Evolutionary conservation across 2,797 vertebrate genomes (phyloP).

Genomic region (Meriones psammophilus): DNA sequence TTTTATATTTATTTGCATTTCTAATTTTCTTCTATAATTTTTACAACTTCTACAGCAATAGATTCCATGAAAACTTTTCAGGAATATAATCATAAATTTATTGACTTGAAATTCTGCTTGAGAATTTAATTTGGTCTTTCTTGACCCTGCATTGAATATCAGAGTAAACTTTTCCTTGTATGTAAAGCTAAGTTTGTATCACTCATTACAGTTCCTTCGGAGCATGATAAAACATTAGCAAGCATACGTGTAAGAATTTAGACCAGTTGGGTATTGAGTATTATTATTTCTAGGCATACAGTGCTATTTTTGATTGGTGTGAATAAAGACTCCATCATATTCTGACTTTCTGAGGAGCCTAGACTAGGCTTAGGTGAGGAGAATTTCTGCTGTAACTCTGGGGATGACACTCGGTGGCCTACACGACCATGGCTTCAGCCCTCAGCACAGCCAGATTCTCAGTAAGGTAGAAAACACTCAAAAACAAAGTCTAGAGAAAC

Average conservation of each 20-base stretch:
- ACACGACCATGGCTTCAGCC: not conserved
- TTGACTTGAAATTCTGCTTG: not conserved
- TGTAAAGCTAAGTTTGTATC: not conserved
- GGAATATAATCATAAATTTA: conserved; percentile 49
- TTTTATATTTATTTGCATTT: not conserved
- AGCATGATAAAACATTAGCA: not conserved
- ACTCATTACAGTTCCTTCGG: not conserved
- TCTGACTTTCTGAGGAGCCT: not conserved
- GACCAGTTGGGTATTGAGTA: not conserved
- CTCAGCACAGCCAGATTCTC: not conserved
- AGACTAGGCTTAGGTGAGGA: not conserved
- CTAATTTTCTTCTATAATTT: conserved; percentile 35
- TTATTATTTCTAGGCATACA: not conserved
- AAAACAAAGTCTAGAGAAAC: not conserved
- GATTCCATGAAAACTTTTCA: conserved; percentile 53
- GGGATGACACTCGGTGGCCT: not conserved
- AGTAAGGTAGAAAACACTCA: not conserved
- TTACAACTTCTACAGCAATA: not conserved
- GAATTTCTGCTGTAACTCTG: not conserved
- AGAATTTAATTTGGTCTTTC: conserved; percentile 20
- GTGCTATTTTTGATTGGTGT: not conserved
- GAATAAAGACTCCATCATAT: not conserved
- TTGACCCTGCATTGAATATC: not conserved
- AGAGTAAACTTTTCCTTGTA: not conserved
- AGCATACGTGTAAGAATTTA: not conserved